phyloP scores from a whole-genome alignment of 2,113 vertebrate genomes.

The Crotalus horridus region DNA sequence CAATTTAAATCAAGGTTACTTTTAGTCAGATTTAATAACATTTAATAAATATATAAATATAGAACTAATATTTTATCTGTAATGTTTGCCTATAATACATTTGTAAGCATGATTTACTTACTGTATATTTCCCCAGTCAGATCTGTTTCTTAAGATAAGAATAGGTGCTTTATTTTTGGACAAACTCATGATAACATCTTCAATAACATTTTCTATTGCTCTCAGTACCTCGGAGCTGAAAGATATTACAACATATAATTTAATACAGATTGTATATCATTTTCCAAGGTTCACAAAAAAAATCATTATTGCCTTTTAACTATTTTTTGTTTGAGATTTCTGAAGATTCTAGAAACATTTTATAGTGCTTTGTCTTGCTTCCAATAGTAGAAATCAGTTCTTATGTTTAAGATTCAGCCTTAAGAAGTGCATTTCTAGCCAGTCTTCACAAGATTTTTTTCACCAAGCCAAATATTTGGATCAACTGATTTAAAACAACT shows the following conservation, averaged over 20 bases:
- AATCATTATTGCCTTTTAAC: not conserved
- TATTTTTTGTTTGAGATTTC: not conserved
- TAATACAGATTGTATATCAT: not conserved
- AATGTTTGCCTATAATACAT: slow-evolving; percentile 18
- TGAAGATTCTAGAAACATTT: not conserved
- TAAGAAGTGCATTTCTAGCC: slow-evolving; percentile 45
- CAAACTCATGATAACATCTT: slow-evolving; percentile 72
- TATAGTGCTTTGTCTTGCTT: slow-evolving; percentile 35
- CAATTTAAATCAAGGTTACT: not conserved
- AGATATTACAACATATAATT: slow-evolving; percentile 45
- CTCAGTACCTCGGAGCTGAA: slow-evolving; percentile 80
- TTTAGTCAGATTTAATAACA: not conserved
- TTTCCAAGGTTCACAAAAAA: slow-evolving; percentile 7
- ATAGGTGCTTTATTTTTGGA: slow-evolving; percentile 78
- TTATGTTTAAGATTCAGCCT: slow-evolving; percentile 24
- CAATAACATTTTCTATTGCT: slow-evolving; percentile 82
- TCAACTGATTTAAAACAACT: slow-evolving; percentile 50
- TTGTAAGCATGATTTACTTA: slow-evolving; percentile 55
- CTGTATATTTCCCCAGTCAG: slow-evolving; percentile 83
- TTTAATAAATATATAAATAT: not conserved
- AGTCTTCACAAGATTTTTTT: slow-evolving; percentile 42
- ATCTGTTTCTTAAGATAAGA: slow-evolving; percentile 76
- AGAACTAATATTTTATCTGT: not conserved
- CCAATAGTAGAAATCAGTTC: slow-evolving; percentile 39
- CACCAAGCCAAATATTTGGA: slow-evolving; percentile 48